Evolutionary conservation across 2,888 invertebrate genomes (phyloP), one percentile per base, ranked within the genome.

Genomic region (Linyphia triangularis): DNA sequence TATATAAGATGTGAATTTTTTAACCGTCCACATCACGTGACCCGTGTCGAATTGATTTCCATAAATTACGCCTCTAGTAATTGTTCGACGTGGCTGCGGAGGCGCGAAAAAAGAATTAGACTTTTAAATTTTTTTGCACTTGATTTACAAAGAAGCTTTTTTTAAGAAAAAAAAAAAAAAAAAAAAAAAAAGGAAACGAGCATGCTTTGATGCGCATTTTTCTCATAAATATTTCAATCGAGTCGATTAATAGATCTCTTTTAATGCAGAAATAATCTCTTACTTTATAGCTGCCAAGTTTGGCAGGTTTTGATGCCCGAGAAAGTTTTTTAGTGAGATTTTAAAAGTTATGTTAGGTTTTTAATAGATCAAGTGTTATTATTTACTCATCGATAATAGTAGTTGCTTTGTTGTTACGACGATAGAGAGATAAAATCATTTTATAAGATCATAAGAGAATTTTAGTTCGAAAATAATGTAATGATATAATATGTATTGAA

Each of bases 211-310:
- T 69, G 65, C 33, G 67, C 40, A 73, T 65, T 73, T 33, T 72
- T 75, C 83, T 83, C 83, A 83, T 83, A 83, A 83, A 83, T 83
- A 83, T 83, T 83, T 83, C 83, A 83, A 83, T 83, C 61, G 33
- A 73, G 73, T 83, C 73, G 83, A 83, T 83, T 83, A 83, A 83
- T 83, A 83, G 65, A 75, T 83, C 26, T 40, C 72, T 30, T 78
- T 65, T 83, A 83, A 83, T 83, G 83, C 73, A 51, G 22, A 30
- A 43, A 83, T 83, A 83, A 83, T 83, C 43, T 72, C 63, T 82
- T 59, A 19, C 43, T 82, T 40, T 79, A 10, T 43, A 51, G 79
- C 51, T 79, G 79, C 51, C 67, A 67, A 67, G 57, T 59, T 73
- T 69, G 57, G n/a, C 33, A 73, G 22, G 19, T 73, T 73, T 73